Percentiles rank a stretch among this genome's conserved stretches.
These are phyloP conservation scores for Eciton burchellii DNA, from an alignment of 1,140 invertebrate species.

Conservation along the genomic window DNA sequence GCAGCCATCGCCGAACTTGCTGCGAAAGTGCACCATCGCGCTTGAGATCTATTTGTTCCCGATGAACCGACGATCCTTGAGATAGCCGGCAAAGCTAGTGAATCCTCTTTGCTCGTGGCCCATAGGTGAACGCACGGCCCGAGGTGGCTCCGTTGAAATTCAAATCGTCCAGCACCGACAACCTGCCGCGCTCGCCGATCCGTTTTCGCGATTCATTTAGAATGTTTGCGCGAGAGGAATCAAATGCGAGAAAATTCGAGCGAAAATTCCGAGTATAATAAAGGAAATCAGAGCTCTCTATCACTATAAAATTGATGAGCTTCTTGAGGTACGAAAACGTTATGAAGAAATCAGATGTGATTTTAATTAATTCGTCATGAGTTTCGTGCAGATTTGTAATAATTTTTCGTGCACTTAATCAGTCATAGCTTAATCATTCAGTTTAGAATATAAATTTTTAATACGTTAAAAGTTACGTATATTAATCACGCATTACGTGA, in stretches of 20 bases:
- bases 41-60: slow-evolving; percentile 73
- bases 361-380: not conserved
- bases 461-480: slow-evolving; percentile 1
- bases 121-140: slow-evolving; percentile 8
- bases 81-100: slow-evolving; percentile 52
- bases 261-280: slow-evolving; percentile 1
- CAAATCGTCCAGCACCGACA: slow-evolving; percentile 20
- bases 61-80: slow-evolving; percentile 71
- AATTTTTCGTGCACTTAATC: not conserved
- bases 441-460: not conserved
- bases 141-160: slow-evolving; percentile 51
- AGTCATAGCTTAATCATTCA: not conserved
- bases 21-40: slow-evolving; percentile 50
- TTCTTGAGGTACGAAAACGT: too few species aligned
- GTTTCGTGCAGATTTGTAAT: not conserved
- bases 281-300: not conserved
- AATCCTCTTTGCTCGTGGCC: slow-evolving; percentile 40
- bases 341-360: not conserved
- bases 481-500: not conserved
- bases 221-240: slow-evolving; percentile 18
- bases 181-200: slow-evolving; percentile 16
- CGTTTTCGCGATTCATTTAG: slow-evolving; percentile 35
- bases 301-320: not conserved
- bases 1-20: slow-evolving; percentile 51
- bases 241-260: slow-evolving; percentile 17